phyloP scores from a whole-genome alignment of 2,113 vertebrate genomes.

The Hippopotamus amphibius region DNA sequence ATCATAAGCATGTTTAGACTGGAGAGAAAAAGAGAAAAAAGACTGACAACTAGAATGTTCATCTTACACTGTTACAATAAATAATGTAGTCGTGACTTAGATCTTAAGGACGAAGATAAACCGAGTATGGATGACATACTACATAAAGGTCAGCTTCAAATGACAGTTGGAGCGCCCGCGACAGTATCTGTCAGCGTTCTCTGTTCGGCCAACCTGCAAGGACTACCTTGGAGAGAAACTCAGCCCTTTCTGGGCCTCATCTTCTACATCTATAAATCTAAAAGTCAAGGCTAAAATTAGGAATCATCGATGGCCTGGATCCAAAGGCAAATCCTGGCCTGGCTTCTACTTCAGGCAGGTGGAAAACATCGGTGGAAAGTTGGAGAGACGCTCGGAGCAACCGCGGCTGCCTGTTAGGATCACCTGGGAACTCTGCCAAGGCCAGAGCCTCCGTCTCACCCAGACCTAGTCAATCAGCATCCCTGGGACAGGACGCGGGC shows the following conservation, averaged over 20 bases:
- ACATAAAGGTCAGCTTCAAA: not conserved
- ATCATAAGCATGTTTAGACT: not conserved
- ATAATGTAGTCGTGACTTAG: not conserved
- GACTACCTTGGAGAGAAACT: not conserved
- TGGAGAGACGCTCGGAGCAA: not conserved
- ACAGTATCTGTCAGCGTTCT: not conserved
- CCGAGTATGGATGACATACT: not conserved
- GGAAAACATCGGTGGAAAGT: not conserved
- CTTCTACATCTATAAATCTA: not conserved
- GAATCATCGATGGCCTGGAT: not conserved
- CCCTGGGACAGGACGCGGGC: not conserved
- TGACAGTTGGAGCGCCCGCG: fast-evolving
- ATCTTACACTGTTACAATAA: not conserved
- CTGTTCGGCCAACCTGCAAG: not conserved
- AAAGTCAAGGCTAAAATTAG: constrained; percentile 24
- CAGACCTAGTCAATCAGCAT: not conserved
- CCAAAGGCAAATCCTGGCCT: constrained; percentile 12
- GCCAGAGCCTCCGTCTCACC: not conserved
- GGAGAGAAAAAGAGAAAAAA: not conserved
- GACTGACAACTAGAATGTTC: not conserved
- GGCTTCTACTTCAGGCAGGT: not conserved
- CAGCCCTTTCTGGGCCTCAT: not conserved
- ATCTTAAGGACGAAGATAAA: not conserved
- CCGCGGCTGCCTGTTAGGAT: not conserved
- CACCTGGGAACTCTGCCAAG: not conserved